Percentiles rank a stretch among this genome's conserved stretches.
phyloP scores from a whole-genome alignment of 1,140 invertebrate species.

The Aphelinus atriplicis region DNA sequence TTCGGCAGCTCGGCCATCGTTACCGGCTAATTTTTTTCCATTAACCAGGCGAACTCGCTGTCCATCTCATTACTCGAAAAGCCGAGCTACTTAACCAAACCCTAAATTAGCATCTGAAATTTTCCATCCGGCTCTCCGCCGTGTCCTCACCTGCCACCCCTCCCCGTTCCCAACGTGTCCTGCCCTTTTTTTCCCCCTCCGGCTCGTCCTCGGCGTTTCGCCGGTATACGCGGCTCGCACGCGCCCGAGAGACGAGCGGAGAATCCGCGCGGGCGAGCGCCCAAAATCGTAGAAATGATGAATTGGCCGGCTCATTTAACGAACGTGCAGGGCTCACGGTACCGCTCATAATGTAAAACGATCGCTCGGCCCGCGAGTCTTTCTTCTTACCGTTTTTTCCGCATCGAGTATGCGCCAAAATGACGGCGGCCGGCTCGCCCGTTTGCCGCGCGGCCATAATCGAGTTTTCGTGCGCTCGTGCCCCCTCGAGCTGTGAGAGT shows the following conservation, averaged over 20 bases:
- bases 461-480: too few species aligned
- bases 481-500: too few species aligned
- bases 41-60: too few species aligned
- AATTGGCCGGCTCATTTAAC: slow-evolving; percentile 29
- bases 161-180: background rate
- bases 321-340: background rate
- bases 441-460: background rate
- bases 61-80: too few species aligned
- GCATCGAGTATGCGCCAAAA: background rate
- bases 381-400: background rate
- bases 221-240: background rate
- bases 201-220: background rate
- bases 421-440: slow-evolving; percentile 5
- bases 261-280: background rate
- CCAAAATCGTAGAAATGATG: slow-evolving; percentile 38
- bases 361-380: background rate
- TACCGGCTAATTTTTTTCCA: too few species aligned
- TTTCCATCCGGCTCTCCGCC: too few species aligned
- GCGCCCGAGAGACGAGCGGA: background rate
- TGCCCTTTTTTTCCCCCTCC: background rate
- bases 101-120: too few species aligned
- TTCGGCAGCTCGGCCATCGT: too few species aligned
- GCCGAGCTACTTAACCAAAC: too few species aligned
- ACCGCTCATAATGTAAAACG: slow-evolving; percentile 27
- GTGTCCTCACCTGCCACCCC: too few species aligned